Evolutionary conservation across 1,140 invertebrate species (phyloP).

Genomic region (Trypoxylus dichotomus): DNA sequence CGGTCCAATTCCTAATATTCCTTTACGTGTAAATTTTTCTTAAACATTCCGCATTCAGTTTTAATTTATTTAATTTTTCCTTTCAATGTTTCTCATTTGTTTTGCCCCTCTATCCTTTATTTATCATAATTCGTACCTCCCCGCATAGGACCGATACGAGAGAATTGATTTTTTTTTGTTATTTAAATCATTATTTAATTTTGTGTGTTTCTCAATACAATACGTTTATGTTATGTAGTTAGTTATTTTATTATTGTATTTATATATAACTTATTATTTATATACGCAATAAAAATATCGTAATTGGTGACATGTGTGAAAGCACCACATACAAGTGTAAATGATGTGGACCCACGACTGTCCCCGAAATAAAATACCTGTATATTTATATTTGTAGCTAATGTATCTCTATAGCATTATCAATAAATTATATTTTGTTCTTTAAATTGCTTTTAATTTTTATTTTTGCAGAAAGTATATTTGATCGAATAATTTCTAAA

Average conservation of each 20-base stretch:
- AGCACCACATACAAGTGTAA: conserved; percentile 36
- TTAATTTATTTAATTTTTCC: conserved; percentile 49
- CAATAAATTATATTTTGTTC: conserved; percentile 55
- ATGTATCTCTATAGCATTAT: conserved; percentile 52
- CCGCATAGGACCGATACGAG: conserved; percentile 44
- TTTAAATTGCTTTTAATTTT: conserved; percentile 31
- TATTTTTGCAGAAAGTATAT: too few relatives aligned
- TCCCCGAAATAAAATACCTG: conserved; percentile 43
- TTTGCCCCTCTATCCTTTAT: conserved; percentile 37
- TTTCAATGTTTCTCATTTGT: conserved; percentile 40
- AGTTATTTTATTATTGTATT: conserved; percentile 54
- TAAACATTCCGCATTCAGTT: conserved; percentile 51
- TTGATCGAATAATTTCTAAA: too few relatives aligned
- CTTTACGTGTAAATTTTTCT: conserved; percentile 41
- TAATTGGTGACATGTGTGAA: conserved; percentile 48
- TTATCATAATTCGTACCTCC: background rate
- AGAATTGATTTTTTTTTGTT: conserved; percentile 52
- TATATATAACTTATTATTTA: conserved; percentile 56
- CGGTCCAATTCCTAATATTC: conserved; percentile 40
- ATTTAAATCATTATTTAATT: conserved; percentile 55
- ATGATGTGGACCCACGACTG: conserved; percentile 20
- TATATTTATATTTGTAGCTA: conserved; percentile 52
- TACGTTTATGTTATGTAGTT: conserved; percentile 54
- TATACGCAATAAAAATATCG: conserved; percentile 44
- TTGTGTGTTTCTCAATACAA: conserved; percentile 53